These are phyloP conservation scores for Aspiorhynchus laticeps DNA, from an alignment of 2,113 vertebrate species.

Conservation along the genomic window DNA sequence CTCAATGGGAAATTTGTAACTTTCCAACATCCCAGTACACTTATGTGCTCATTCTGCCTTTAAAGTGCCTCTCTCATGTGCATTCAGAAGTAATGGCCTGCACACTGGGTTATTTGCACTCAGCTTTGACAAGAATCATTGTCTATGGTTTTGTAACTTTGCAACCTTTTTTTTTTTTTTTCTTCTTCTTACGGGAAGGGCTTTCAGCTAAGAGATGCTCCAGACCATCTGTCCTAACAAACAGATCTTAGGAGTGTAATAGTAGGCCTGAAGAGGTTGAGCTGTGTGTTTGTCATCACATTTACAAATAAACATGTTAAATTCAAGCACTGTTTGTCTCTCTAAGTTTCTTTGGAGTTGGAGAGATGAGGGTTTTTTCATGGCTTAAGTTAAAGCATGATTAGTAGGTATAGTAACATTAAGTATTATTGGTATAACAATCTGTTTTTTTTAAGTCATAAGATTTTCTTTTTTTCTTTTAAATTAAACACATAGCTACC, in stretches of 20 bases:
- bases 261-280: background rate
- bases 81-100: background rate
- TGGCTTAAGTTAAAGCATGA: background rate
- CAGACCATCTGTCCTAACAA: constrained; percentile 51
- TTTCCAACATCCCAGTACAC: background rate
- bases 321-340: constrained; percentile 28
- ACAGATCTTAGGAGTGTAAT: constrained; percentile 12
- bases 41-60: background rate
- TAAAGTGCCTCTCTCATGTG: background rate
- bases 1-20: background rate
- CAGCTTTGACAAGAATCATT: constrained; percentile 10
- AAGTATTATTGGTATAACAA: no score
- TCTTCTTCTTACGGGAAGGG: background rate
- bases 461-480: no score
- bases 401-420: background rate
- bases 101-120: constrained; percentile 10
- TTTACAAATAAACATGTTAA: constrained; percentile 42
- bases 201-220: background rate
- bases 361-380: background rate
- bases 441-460: background rate
- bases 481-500: background rate
- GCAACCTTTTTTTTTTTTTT: background rate
- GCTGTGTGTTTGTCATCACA: constrained; percentile 44
- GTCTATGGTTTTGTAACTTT: background rate
- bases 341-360: background rate